Base-by-base conservation (phyloP, 2,888 invertebrate species). In the Antheraea assamensis region DNA sequence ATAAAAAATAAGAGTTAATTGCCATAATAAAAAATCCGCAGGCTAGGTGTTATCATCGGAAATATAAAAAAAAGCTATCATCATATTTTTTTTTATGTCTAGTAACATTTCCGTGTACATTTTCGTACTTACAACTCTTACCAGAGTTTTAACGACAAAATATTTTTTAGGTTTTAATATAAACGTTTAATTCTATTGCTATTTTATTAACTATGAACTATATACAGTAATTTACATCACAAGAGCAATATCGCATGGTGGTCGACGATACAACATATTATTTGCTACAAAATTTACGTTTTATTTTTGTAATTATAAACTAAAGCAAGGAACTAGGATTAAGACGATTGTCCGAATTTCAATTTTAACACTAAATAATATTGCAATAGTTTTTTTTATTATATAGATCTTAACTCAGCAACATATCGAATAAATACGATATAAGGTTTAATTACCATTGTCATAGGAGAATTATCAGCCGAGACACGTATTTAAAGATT, bases 211-310 rank as follows among this genome's bases (percentile, higher is more conserved):
- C 77, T 68, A 68, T 68, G 66, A 77, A 79, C 78, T 92, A 93
- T 93, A 88, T 94, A 94, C 94, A 94, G 90, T 93, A 94, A 93
- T 94, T 94, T 94, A 94, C 94, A 94, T 93, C 92, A 92, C 92
- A 91, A 87, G 87, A 85, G 86, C 84, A 79, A 85, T 86, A 86
- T 85, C 84, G 90, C 87, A 89, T 87, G 89, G 88, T 88, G 89
- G 87, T 77, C 75, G 76, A 84, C 78, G 55, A n/a, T 55, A 86
- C 83, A 83, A 87, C 83, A 85, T 81, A 61, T 15, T 27, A 15
- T 77, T 81, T 70, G 17, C 58, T 42, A 70, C 27, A 15, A 2
- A 24, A 27, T 77, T 75, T 73, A 75, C 77, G 73, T 73, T 76
- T 81, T 79, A 81, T 21, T 66, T 31, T 68, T 68, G 19, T 21